Evolutionary conservation across 2,113 vertebrate species (phyloP).

Genomic region (Cariama cristata): DNA sequence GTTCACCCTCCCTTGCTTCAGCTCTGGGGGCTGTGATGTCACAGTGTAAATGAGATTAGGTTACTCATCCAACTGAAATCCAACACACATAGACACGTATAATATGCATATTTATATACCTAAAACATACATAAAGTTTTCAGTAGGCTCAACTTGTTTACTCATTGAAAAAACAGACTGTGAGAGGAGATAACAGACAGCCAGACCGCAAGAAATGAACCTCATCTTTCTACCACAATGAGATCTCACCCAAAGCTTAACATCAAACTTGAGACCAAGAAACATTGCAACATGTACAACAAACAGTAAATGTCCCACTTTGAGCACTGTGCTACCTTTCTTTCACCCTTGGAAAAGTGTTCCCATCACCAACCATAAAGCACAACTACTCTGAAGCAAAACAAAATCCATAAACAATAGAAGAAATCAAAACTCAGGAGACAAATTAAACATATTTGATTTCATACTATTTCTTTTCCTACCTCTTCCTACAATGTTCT

Average conservation of each 20-base stretch:
- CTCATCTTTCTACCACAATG: not conserved
- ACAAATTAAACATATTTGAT: not conserved
- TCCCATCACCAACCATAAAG: not conserved
- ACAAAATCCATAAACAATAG: not conserved
- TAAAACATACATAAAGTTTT: not conserved
- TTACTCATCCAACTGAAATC: not conserved
- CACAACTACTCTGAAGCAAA: not conserved
- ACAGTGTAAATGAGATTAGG: not conserved
- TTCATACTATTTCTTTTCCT: not conserved
- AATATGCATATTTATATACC: not conserved
- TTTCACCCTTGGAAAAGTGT: not conserved
- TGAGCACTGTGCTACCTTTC: not conserved
- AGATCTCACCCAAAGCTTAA: not conserved
- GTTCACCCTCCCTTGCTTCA: not conserved
- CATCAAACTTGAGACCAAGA: not conserved
- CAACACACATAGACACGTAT: rapidly evolving
- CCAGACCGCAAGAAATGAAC: not conserved
- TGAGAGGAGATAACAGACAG: not conserved
- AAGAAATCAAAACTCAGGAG: not conserved
- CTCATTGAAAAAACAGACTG: not conserved
- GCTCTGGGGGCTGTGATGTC: not conserved
- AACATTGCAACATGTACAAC: not conserved
- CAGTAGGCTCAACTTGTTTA: not conserved
- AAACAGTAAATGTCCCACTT: not conserved
- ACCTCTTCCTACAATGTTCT: not conserved